Conservation (phyloP, 64 coral and sea anemone species). For the Hydrozoanthus tunicans region DNA sequence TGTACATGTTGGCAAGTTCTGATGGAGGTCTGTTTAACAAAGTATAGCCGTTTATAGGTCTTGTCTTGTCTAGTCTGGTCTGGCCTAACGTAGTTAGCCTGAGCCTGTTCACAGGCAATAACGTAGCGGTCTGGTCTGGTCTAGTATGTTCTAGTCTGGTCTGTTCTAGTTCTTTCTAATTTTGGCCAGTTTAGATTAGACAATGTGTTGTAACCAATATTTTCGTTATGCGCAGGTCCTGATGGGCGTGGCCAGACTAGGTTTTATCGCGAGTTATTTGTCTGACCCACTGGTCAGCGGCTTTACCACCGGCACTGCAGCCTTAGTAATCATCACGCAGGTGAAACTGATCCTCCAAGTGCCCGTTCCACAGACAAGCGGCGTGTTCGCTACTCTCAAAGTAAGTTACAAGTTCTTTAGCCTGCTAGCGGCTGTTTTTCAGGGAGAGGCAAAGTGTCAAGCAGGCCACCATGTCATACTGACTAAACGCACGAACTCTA, state of each 20-base stretch:
- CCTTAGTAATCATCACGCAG: conserved; percentile 74
- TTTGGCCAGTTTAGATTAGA: background rate
- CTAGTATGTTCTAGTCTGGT: background rate
- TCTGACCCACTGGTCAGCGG: conserved; percentile 93
- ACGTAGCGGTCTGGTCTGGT: background rate
- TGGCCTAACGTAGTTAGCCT: too few relatives aligned
- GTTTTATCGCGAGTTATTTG: conserved; percentile 73
- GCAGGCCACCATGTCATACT: too few relatives aligned
- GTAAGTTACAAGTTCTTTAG: conserved; percentile 5
- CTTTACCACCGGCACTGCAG: conserved; percentile 89
- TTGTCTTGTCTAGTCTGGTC: background rate
- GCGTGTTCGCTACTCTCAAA: conserved; percentile 65
- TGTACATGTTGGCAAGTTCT: too few relatives aligned
- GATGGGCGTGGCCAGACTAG: conserved; percentile 80
- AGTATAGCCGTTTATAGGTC: background rate
- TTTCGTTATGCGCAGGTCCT: conserved; percentile 43
- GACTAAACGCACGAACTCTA: too few relatives aligned
- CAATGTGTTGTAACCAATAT: background rate
- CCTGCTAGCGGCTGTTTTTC: too few relatives aligned
- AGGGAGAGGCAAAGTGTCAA: too few relatives aligned
- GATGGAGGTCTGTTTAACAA: too few relatives aligned
- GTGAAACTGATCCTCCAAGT: conserved; percentile 82
- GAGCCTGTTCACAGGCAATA: too few relatives aligned
- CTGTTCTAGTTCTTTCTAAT: background rate
- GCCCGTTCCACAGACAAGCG: conserved; percentile 48